A percentile compares a stretch with the other conserved stretches of the same genome.
Conservation (phyloP, 2,888 invertebrate species). For the Temnothorax rugatulus region DNA sequence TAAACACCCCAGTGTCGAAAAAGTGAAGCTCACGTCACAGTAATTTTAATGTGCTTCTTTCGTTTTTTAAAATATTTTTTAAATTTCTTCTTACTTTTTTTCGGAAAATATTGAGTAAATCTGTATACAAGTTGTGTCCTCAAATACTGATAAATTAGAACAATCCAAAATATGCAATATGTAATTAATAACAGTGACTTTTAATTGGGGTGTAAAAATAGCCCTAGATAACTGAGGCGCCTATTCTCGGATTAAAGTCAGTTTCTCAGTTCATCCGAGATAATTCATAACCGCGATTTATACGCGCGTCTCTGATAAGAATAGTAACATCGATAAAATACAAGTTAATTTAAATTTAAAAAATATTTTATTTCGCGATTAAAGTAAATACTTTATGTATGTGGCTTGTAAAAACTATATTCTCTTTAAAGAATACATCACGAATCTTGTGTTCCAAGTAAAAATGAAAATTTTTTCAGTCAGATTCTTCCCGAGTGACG, state of each 20-base stretch:
- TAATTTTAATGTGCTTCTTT: no score
- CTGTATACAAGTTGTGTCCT: no score
- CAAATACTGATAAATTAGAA: no score
- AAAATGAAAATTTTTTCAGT: background rate
- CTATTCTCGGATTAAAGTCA: background rate
- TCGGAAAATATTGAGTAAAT: no score
- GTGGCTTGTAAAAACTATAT: background rate
- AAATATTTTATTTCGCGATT: background rate
- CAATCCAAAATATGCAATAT: no score
- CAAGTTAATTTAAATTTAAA: background rate
- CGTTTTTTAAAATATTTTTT: no score
- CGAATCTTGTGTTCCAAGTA: background rate
- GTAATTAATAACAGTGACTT: no score
- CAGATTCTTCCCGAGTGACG: background rate
- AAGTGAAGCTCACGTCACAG: no score
- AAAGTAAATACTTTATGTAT: background rate
- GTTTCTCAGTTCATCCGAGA: background rate
- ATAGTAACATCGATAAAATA: background rate
- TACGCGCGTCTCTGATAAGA: background rate
- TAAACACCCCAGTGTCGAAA: no score
- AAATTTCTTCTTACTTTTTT: no score
- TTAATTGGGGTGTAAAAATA: no score
- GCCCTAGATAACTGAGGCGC: no score
- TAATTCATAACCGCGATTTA: background rate
- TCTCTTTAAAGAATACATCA: background rate